Base-by-base conservation (phyloP, 2,113 vertebrate genomes). In the Myodes glareolus region DNA sequence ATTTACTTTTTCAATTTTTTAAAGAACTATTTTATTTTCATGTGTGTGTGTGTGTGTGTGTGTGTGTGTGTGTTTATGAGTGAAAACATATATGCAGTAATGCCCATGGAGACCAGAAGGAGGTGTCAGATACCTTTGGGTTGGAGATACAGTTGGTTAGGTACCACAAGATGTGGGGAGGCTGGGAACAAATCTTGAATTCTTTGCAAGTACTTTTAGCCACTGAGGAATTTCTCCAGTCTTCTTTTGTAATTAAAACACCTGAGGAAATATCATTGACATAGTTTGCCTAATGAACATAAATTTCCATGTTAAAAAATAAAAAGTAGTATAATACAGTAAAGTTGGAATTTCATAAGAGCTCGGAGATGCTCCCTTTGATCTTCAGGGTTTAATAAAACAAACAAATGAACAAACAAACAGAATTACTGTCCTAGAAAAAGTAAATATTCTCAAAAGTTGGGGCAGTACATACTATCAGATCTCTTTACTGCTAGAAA, bases 301-400 rank as follows among this genome's bases (percentile, higher is more conserved):
- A 52, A 6, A 14, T 27, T 19, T 45, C 42, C 78, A 21, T 14
- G 25, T 19, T 58, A 80, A 39, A 73, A 78, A 81, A 7, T 14
- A 14, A 95, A 2, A 7, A 42, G 58, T 14, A 47, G 10, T 65
- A 21, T 70, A 70, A 72, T 0, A 73, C 3, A 29, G 14, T 29
- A n/a, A 75, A 31, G 4, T 3, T 14, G 14, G 13, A 50, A 25
- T 27, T 77, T 5, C 12, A 11, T 23, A 1, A 21, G 13, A 42
- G 58, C 63, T 75, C 45, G 55, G n/a, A 39, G 6, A 5, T 5
- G 47, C 50, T 25, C 23, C 5, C 2, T 72, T 17, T 63, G 29
- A 3, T 82, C 86, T 55, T 1, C 4, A 12, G 0, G 3, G 2
- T 0, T 8, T 7, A 23, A 2, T 50, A 29, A 27, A 4, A 10